A percentile compares a stretch with the other conserved stretches of the same genome.
Evolutionary conservation across 2,888 invertebrate species (phyloP).

Genomic region (Coleophora flavipennella): DNA sequence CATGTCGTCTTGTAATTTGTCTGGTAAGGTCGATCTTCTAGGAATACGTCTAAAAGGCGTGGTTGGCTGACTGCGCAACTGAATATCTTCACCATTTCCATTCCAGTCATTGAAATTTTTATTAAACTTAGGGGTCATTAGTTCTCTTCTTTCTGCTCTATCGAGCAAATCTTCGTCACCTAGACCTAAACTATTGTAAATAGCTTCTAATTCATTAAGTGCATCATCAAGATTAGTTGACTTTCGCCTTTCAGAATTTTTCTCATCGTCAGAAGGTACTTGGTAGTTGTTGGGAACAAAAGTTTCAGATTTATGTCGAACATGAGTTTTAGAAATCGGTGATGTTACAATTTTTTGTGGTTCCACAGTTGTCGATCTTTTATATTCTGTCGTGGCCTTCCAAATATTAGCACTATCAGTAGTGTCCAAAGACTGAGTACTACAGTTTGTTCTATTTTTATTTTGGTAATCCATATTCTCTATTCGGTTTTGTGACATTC

Average conservation of each 20-base stretch:
- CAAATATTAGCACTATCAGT: conserved; percentile 59
- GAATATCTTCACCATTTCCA: conserved; percentile 61
- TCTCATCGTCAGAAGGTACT: conserved; percentile 63
- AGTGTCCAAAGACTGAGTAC: conserved; percentile 40
- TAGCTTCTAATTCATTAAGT: conserved; percentile 90
- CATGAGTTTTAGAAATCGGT: conserved; percentile 52
- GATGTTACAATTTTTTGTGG: conserved; percentile 42
- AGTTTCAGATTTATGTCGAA: conserved; percentile 63
- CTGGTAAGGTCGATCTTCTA: conserved; percentile 71
- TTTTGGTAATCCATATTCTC: conserved; percentile 39
- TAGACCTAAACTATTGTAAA: conserved; percentile 88
- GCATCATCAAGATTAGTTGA: conserved; percentile 90
- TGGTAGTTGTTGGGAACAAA: conserved; percentile 43
- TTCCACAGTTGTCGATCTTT: conserved; percentile 51
- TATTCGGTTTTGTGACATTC: conserved; percentile 18
- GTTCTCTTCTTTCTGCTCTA: conserved; percentile 82
- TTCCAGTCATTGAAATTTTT: conserved; percentile 66
- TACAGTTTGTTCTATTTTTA: conserved; percentile 40
- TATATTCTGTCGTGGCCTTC: conserved; percentile 66
- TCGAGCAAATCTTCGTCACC: conserved; percentile 87
- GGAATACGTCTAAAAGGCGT: conserved; percentile 54
- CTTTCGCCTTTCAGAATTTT: conserved; percentile 70
- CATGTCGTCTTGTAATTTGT: conserved; percentile 84
- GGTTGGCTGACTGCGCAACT: conserved; percentile 58
- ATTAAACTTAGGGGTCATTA: conserved; percentile 69